These are phyloP conservation scores for Odontocerum albicorne DNA, from an alignment of 2,888 invertebrate species.

Conservation along the genomic window DNA sequence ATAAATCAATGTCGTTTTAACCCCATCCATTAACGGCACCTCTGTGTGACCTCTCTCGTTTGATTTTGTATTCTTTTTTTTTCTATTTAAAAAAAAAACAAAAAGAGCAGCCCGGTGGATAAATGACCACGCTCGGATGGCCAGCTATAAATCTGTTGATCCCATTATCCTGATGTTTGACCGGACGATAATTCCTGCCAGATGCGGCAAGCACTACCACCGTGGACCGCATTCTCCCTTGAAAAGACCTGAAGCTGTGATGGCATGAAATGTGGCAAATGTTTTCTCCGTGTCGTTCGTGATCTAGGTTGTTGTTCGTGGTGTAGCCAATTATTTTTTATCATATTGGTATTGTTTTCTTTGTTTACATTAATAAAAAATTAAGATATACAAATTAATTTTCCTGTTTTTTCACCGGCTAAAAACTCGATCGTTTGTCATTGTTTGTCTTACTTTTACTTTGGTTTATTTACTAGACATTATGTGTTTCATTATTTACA, in stretches of 20 bases:
- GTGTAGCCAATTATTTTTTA: constrained; percentile 34
- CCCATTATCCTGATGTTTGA: constrained; percentile 5
- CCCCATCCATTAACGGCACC: constrained; percentile 30
- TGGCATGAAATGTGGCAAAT: constrained; percentile 26
- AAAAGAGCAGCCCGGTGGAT: constrained; percentile 11
- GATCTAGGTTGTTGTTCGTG: constrained; percentile 50
- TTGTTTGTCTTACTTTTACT: constrained; percentile 29
- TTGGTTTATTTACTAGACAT: constrained; percentile 34
- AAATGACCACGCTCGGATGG: constrained; percentile 18
- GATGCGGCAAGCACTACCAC: not conserved
- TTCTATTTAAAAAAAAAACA: constrained; percentile 10
- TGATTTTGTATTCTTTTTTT: constrained; percentile 13
- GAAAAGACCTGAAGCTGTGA: constrained; percentile 28
- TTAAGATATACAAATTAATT: constrained; percentile 29
- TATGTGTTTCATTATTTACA: constrained; percentile 34
- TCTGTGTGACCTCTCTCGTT: constrained; percentile 25
- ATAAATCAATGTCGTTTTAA: constrained; percentile 33
- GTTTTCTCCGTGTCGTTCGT: constrained; percentile 51
- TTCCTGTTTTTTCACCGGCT: constrained; percentile 37
- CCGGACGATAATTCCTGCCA: constrained; percentile 2
- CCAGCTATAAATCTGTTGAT: constrained; percentile 17
- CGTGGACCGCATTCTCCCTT: not conserved
- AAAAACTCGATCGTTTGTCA: constrained; percentile 37
- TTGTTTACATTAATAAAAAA: constrained; percentile 26
- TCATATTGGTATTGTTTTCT: constrained; percentile 34